A percentile compares a stretch with the other conserved stretches of the same genome.
Evolutionary conservation across 1,140 invertebrate species (phyloP).

Genomic region (Drosophila aff.): DNA sequence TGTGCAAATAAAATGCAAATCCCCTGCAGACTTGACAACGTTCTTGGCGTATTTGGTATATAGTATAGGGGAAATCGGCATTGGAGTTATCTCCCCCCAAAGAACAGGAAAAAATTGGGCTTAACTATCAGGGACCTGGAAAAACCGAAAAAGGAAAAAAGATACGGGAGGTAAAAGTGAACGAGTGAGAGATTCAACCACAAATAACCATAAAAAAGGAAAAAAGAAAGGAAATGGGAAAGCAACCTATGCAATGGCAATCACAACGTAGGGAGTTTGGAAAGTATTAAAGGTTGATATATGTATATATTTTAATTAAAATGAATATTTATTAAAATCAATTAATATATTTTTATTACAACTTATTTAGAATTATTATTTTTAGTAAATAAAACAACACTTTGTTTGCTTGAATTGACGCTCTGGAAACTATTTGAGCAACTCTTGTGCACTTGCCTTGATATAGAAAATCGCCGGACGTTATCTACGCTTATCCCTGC

Average conservation of each 20-base stretch:
- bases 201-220: conserved; percentile 23
- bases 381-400: background rate
- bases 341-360: background rate
- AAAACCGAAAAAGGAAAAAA: conserved; percentile 20
- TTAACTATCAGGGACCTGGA: conserved; percentile 53
- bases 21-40: conserved; percentile 71
- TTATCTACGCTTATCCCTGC: conserved; percentile 61
- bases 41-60: conserved; percentile 25
- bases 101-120: conserved; percentile 58
- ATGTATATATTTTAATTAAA: background rate
- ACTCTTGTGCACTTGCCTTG: conserved; percentile 26
- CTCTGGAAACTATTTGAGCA: conserved; percentile 13
- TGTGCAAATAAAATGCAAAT: conserved; percentile 69
- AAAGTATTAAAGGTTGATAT: background rate
- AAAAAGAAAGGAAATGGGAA: conserved; percentile 20
- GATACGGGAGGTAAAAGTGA: conserved; percentile 8
- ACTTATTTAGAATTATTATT: background rate
- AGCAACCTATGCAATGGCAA: conserved; percentile 39
- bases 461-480: conserved; percentile 63
- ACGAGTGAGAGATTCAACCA: conserved; percentile 20
- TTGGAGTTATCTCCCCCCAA: conserved; percentile 13
- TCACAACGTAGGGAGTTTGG: conserved; percentile 21
- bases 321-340: background rate
- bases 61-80: conserved; percentile 11
- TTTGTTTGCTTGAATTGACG: background rate